phyloP scores from a whole-genome alignment of 2,113 vertebrate genomes.

The Plecturocebus donacophilus region DNA sequence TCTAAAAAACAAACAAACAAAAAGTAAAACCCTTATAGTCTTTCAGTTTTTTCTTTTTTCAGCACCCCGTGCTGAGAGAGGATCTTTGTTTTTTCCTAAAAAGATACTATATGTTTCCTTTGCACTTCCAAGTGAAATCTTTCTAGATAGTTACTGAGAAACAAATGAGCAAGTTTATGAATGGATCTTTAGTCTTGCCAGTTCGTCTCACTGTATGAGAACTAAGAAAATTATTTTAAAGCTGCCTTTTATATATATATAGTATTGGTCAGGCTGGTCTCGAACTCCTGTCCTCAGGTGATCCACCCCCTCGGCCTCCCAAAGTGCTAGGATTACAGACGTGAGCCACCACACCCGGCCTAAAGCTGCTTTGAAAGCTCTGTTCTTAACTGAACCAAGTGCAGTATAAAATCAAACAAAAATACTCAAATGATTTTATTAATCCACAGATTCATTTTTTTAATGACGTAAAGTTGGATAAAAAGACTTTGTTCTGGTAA shows the following conservation, averaged over 20 bases:
- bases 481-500: constrained; percentile 11
- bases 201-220: neutral
- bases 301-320: no score
- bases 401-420: constrained; percentile 53
- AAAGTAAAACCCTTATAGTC: neutral
- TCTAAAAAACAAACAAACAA: no score
- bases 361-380: neutral
- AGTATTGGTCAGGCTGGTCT: no score
- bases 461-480: constrained; percentile 6
- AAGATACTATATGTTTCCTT: constrained; percentile 6
- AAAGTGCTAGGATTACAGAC: no score
- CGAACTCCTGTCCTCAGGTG: no score
- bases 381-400: constrained; percentile 18
- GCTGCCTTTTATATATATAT: no score
- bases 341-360: no score
- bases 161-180: neutral
- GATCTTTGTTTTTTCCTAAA: neutral
- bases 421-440: constrained; percentile 43
- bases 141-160: neutral
- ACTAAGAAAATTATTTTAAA: neutral
- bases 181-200: neutral
- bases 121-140: constrained; percentile 34
- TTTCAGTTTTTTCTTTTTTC: neutral
- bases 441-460: constrained; percentile 38
- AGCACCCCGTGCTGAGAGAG: no score